phyloP scores from a whole-genome alignment of 2,888 invertebrate species.

The Abrostola tripartita region DNA sequence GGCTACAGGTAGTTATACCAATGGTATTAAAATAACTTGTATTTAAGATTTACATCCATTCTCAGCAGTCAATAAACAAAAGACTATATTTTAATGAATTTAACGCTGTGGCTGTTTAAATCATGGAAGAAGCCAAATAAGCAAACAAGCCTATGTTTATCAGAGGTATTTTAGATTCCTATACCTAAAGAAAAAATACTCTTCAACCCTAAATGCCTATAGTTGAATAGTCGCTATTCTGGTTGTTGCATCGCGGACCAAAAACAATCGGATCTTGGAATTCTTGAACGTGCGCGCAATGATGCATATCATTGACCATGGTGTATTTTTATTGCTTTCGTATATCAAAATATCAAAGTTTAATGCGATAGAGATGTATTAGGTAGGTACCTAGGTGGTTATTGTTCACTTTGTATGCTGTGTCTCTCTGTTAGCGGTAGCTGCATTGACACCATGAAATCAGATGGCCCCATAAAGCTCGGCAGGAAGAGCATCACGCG shows the following conservation, averaged over 20 bases:
- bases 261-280: conserved; percentile 62
- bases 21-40: conserved; percentile 37
- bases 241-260: conserved; percentile 54
- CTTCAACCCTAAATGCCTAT: conserved; percentile 35
- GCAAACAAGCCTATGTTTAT: too few species aligned
- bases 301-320: conserved; percentile 62
- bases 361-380: neutral
- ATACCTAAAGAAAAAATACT: neutral
- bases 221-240: conserved; percentile 42
- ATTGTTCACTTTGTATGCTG: neutral
- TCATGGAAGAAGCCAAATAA: too few species aligned
- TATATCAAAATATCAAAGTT: conserved; percentile 30
- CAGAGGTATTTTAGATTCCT: neutral
- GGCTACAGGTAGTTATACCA: conserved; percentile 20
- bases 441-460: conserved; percentile 68
- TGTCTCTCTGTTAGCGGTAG: conserved; percentile 27
- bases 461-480: conserved; percentile 74
- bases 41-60: conserved; percentile 26
- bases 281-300: conserved; percentile 64
- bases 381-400: neutral
- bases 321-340: conserved; percentile 48
- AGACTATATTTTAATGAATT: too few species aligned
- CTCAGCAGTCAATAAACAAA: conserved; percentile 7
- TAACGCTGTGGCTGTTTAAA: too few species aligned
- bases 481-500: conserved; percentile 79